These are phyloP conservation scores for Burhinus bistriatus DNA, from an alignment of 2,113 vertebrate genomes.

Conservation along the genomic window DNA sequence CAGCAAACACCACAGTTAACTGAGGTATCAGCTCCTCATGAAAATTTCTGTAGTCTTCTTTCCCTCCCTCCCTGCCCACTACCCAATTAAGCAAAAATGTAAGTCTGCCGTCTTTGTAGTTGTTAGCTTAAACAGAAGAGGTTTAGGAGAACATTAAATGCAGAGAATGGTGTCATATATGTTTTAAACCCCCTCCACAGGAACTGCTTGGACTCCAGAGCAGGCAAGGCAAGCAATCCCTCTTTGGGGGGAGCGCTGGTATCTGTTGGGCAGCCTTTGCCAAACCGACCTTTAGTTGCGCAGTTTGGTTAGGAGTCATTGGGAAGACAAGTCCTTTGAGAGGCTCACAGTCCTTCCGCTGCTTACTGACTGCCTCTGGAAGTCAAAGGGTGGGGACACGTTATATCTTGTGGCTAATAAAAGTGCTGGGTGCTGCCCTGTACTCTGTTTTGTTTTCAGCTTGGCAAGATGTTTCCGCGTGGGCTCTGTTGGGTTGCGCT, in stretches of 20 bases:
- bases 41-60: neutral
- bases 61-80: neutral
- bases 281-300: accelerated
- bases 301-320: neutral
- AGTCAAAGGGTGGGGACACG: neutral
- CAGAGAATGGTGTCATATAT: neutral
- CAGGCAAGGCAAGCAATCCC: neutral
- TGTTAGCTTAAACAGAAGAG: neutral
- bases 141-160: neutral
- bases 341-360: no score
- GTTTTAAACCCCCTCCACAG: neutral
- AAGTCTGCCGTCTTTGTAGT: neutral
- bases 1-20: neutral
- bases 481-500: accelerated
- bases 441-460: neutral
- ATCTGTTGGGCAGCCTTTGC: accelerated
- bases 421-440: neutral
- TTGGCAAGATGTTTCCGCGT: neutral
- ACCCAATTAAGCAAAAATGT: neutral
- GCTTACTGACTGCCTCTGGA: no score
- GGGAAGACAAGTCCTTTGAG: neutral
- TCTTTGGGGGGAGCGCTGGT: neutral
- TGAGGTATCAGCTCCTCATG: neutral
- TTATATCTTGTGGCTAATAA: neutral
- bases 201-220: neutral